phyloP scores from a whole-genome alignment of 2,797 vertebrate genomes.

The Chromis chromis region DNA sequence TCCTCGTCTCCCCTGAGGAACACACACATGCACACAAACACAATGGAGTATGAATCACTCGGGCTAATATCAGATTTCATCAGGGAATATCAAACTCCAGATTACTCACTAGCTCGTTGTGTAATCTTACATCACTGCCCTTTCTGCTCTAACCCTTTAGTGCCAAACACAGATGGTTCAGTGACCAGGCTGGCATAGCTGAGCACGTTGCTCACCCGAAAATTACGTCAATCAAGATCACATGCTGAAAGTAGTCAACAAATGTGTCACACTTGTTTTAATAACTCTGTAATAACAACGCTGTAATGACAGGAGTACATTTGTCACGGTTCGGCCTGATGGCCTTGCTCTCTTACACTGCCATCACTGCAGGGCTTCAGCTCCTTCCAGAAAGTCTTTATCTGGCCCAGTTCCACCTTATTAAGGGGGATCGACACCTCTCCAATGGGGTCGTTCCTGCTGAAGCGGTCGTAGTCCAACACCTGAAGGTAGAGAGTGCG shows the following conservation, averaged over 20 bases:
- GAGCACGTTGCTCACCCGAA: slow-evolving; percentile 36
- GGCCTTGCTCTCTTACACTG: slow-evolving; percentile 89
- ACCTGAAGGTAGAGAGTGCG: slow-evolving; percentile 97
- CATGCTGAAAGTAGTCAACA: slow-evolving; percentile 31
- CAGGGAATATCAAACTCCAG: slow-evolving; percentile 57
- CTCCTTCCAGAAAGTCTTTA: slow-evolving; percentile 99
- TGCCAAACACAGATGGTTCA: slow-evolving; percentile 56
- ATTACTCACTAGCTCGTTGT: slow-evolving; percentile 58
- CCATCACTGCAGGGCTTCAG: slow-evolving; percentile 99
- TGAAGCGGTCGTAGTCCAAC: slow-evolving; percentile 98
- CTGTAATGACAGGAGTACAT: slow-evolving; percentile 27
- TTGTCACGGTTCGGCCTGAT: background rate
- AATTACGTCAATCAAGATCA: slow-evolving; percentile 32
- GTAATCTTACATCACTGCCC: slow-evolving; percentile 59
- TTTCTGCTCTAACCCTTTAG: slow-evolving; percentile 52
- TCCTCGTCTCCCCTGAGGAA: slow-evolving; percentile 89
- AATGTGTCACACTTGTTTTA: slow-evolving; percentile 26
- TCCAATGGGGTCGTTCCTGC: slow-evolving; percentile 97
- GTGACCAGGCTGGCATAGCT: slow-evolving; percentile 33
- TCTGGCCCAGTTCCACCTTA: slow-evolving; percentile 97
- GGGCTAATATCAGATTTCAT: slow-evolving; percentile 63
- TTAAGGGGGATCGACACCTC: slow-evolving; percentile 98
- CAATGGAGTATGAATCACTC: slow-evolving; percentile 52
- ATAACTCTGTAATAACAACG: slow-evolving; percentile 18
- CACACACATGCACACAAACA: slow-evolving; percentile 32